These are phyloP conservation scores for Oscheius onirici DNA, from an alignment of 2,888 invertebrate genomes.

Conservation along the genomic window DNA sequence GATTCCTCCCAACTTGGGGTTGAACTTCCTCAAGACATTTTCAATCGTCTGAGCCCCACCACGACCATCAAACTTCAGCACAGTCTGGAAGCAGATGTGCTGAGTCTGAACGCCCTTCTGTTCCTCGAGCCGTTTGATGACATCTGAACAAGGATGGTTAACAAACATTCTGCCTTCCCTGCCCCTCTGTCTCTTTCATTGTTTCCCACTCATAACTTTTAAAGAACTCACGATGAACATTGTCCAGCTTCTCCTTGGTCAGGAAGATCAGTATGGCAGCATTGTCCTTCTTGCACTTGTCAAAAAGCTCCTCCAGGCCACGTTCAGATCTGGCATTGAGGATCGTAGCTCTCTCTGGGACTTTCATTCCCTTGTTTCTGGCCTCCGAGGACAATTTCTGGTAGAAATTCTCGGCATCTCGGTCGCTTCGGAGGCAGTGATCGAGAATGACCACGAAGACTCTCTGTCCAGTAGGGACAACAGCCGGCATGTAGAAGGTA, in stretches of 20 bases:
- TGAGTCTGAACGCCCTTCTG: slow-evolving; percentile 37
- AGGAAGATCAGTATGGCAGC: slow-evolving; percentile 1
- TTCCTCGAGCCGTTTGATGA: slow-evolving; percentile 39
- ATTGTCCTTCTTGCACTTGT: neutral
- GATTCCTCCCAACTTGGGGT: slow-evolving; percentile 46
- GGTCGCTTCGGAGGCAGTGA: neutral
- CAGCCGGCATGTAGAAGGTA: neutral
- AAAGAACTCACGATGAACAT: slow-evolving; percentile 13
- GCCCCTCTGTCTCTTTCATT: too few species aligned
- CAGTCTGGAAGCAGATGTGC: slow-evolving; percentile 29
- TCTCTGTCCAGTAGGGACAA: neutral
- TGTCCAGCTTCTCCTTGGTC: slow-evolving; percentile 7
- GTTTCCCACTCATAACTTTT: too few species aligned
- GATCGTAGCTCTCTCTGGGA: neutral
- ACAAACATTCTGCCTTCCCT: neutral
- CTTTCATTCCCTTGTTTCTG: neutral
- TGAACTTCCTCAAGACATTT: slow-evolving; percentile 49
- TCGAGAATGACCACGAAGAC: neutral
- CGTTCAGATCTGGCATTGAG: neutral
- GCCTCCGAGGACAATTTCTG: neutral
- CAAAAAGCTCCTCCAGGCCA: neutral
- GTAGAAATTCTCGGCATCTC: neutral
- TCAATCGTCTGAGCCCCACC: slow-evolving; percentile 38
- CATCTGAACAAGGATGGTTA: slow-evolving; percentile 16
- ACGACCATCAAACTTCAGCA: slow-evolving; percentile 28